Evolutionary conservation across 2,113 vertebrate species (phyloP).

Genomic region (Paracanthobrama guichenoti): DNA sequence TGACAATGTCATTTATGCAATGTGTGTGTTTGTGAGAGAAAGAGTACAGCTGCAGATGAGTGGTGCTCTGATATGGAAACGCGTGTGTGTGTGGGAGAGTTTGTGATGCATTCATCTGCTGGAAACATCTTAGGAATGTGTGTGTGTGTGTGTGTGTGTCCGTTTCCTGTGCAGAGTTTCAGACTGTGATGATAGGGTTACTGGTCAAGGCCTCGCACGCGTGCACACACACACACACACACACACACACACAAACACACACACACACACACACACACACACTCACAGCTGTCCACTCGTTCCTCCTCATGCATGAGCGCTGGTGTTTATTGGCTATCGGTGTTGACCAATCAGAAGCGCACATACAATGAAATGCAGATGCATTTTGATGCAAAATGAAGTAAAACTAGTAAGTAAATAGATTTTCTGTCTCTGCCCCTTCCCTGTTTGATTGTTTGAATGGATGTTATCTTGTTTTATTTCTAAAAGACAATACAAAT

Average conservation of each 20-base stretch:
- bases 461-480: too few relatives aligned
- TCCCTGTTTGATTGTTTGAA: too few relatives aligned
- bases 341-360: not conserved
- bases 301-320: not conserved
- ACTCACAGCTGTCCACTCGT: not conserved
- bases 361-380: not conserved
- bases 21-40: constrained; percentile 6
- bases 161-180: not conserved
- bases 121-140: constrained; percentile 41
- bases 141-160: constrained; percentile 16
- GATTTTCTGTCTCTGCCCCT: too few relatives aligned
- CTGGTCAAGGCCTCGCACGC: constrained; percentile 16
- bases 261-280: not conserved
- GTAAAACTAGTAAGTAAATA: not conserved
- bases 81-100: not conserved
- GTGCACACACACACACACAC: not conserved
- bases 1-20: not conserved
- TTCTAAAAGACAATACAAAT: too few relatives aligned
- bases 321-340: constrained; percentile 3
- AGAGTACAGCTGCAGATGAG: not conserved
- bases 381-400: not conserved
- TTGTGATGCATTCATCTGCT: constrained; percentile 21
- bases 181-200: constrained; percentile 18
- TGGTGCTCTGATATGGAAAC: constrained; percentile 16
- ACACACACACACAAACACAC: too few relatives aligned